Evolutionary conservation across 2,888 invertebrate species (phyloP).

Genomic region (Osedax frankpressi): DNA sequence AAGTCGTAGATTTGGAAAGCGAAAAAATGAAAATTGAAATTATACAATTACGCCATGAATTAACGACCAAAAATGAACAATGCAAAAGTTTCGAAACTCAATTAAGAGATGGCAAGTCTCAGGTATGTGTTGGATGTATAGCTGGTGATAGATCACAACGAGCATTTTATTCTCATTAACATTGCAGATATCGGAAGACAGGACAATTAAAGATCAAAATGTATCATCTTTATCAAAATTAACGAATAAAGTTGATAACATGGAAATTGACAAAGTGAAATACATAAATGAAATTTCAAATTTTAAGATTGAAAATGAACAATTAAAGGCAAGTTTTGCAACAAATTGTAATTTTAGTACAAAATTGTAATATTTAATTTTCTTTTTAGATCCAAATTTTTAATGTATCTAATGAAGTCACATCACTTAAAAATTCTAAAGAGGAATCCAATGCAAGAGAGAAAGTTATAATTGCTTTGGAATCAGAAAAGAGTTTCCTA

Average conservation of each 20-base stretch:
- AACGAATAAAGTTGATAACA: neutral
- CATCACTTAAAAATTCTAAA: no score
- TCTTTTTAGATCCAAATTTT: no score
- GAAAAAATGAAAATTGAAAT: conserved; percentile 28
- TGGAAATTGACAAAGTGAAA: neutral
- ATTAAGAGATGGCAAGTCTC: neutral
- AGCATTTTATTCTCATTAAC: no score
- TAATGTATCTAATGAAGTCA: no score
- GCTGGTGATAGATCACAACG: no score
- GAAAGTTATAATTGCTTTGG: conserved; percentile 27
- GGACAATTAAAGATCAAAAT: conserved; percentile 26
- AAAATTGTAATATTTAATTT: no score
- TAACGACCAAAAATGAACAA: conserved; percentile 30
- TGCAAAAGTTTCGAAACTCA: neutral
- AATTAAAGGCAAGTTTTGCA: neutral
- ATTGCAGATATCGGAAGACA: neutral
- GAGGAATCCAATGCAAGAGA: conserved; percentile 29
- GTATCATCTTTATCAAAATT: neutral
- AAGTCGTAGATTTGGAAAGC: conserved; percentile 29
- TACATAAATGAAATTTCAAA: neutral
- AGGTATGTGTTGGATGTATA: neutral
- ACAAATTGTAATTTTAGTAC: no score
- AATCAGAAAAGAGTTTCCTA: conserved; percentile 27
- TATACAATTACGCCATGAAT: conserved; percentile 30
- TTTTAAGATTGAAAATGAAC: neutral